Base-by-base conservation (phyloP, 2,888 invertebrate genomes). In the Iselma pallidipennis region DNA sequence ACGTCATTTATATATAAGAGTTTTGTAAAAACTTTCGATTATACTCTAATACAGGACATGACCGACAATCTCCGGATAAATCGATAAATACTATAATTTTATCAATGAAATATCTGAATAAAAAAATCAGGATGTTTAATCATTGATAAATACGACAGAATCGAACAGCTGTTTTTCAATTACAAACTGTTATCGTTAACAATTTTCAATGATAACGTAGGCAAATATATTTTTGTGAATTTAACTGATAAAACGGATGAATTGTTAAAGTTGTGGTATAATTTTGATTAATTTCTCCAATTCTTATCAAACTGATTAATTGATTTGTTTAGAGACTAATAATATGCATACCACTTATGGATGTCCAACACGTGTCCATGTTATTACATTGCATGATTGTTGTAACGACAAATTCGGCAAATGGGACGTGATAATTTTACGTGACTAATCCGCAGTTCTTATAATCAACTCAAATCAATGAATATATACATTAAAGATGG, bases 321-420 rank as follows among this genome's bases (percentile, higher is more conserved):
- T n/a, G n/a, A n/a, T n/a, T n/a, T n/a, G n/a, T n/a, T n/a, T n/a
- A n/a, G n/a, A n/a, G n/a, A n/a, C n/a, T n/a, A n/a, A n/a, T n/a
- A n/a, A n/a, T n/a, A n/a, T n/a, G n/a, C n/a, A n/a, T n/a, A n/a
- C n/a, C n/a, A n/a, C n/a, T n/a, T n/a, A n/a, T n/a, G n/a, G n/a
- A 51, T 51, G 28, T 31, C 6, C 2, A 31, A 51, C 51, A 51
- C n/a, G 42, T 37, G 42, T 37, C 42, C 5, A 51, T 51, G 51
- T 51, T 51, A 26, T 51, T 51, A 51, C 25, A 51, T 51, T 25
- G 29, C 28, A 29, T 4, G 26, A 28, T 29, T 19, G 29, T 58
- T 62, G 55, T 62, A 57, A 58, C 33, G 55, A 62, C 54, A 51
- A 57, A 29, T 62, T 61, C 45, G 55, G 50, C 61, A 54, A 61